Evolutionary conservation across 30 jellyfish, hydroid and myxozoan species (phyloP).

Genomic region (Clytia hemisphaerica): DNA sequence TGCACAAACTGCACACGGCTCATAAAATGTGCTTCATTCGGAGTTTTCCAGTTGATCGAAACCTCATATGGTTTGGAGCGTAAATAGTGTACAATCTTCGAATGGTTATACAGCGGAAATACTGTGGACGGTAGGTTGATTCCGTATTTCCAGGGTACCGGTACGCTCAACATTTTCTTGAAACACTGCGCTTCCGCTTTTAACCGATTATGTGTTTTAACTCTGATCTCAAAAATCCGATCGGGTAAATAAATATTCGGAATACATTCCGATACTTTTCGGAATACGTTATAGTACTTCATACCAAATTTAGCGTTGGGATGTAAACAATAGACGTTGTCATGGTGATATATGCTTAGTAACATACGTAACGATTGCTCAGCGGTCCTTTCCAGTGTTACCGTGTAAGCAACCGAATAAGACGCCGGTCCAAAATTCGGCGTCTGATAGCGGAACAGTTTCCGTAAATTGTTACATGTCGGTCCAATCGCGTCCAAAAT

Average conservation of each 20-base stretch:
- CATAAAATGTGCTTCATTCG: constrained; percentile 37
- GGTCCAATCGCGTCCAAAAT: constrained; percentile 10
- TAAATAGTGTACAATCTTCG: constrained; percentile 55
- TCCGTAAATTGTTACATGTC: constrained; percentile 4
- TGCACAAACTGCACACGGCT: constrained; percentile 52
- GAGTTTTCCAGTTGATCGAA: constrained; percentile 41
- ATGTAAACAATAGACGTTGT: constrained; percentile 70
- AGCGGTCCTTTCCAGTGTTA: constrained; percentile 73
- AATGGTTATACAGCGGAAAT: constrained; percentile 75
- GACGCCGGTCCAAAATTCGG: constrained; percentile 39
- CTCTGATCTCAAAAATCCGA: constrained; percentile 27
- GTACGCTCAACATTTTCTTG: constrained; percentile 35
- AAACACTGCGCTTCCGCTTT: constrained; percentile 79
- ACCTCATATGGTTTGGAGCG: constrained; percentile 40
- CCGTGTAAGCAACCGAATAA: constrained; percentile 71
- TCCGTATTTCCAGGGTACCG: constrained; percentile 69
- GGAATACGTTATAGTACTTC: constrained; percentile 15
- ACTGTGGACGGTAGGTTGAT: constrained; percentile 76
- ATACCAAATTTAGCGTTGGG: constrained; percentile 52
- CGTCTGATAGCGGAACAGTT: constrained; percentile 11
- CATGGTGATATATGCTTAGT: constrained; percentile 64
- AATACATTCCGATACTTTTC: constrained; percentile 42
- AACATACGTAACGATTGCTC: constrained; percentile 79
- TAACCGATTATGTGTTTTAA: constrained; percentile 47
- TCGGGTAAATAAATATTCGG: constrained; percentile 54